Evolutionary conservation across 1,140 invertebrate genomes (phyloP).

Genomic region (Alviniconcha marisindica): DNA sequence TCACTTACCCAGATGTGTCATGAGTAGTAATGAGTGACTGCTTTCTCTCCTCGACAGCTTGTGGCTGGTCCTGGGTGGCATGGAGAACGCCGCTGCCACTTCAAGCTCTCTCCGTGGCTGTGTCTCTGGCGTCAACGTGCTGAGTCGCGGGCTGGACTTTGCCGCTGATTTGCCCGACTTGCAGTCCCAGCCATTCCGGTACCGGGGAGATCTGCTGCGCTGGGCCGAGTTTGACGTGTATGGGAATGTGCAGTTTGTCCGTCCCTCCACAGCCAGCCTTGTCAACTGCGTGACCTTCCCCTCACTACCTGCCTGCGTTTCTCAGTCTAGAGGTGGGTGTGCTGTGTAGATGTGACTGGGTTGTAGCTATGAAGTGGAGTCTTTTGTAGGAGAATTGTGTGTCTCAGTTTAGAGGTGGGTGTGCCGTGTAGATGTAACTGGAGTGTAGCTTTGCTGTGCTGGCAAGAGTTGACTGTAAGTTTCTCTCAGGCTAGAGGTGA

Average conservation of each 20-base stretch:
- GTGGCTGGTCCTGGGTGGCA: constrained; percentile 7
- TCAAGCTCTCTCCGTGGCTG: not conserved
- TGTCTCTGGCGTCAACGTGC: constrained; percentile 8
- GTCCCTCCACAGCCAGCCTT: constrained; percentile 37
- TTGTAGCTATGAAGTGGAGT: too few relatives aligned
- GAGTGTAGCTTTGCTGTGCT: too few relatives aligned
- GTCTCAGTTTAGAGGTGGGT: too few relatives aligned
- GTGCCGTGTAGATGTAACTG: too few relatives aligned
- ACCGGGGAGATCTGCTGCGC: constrained; percentile 31
- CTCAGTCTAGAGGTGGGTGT: not conserved
- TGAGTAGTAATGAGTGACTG: too few relatives aligned
- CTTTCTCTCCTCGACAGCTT: not conserved
- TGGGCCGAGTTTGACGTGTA: constrained; percentile 28
- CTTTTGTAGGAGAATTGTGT: too few relatives aligned
- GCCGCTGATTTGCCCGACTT: constrained; percentile 6
- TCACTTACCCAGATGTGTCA: too few relatives aligned
- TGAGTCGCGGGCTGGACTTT: constrained; percentile 8
- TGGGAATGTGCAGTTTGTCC: constrained; percentile 23
- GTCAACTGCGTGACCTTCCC: constrained; percentile 13
- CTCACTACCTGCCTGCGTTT: constrained; percentile 4
- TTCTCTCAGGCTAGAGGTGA: too few relatives aligned
- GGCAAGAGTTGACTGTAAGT: too few relatives aligned
- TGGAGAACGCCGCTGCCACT: not conserved
- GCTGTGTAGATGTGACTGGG: not conserved
- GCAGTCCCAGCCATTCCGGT: not conserved